Conservation (phyloP, 1,140 invertebrate genomes). For the Caerostris darwini region DNA sequence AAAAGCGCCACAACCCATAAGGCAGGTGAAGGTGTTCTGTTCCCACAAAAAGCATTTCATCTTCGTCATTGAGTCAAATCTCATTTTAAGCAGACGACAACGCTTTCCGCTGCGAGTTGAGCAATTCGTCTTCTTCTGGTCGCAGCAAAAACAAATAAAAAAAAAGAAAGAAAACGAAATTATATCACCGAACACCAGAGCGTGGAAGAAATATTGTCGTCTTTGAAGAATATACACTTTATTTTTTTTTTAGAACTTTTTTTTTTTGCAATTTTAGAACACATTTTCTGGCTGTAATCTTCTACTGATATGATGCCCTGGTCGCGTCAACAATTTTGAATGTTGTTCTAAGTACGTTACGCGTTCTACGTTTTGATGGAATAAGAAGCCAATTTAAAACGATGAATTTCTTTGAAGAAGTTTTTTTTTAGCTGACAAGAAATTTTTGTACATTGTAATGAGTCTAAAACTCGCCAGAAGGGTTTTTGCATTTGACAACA, state of each 20-base stretch:
- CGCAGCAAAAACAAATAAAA: not conserved
- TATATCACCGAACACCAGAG: conserved; percentile 2
- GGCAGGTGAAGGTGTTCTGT: conserved; percentile 2
- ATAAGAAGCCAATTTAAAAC: conserved; percentile 19
- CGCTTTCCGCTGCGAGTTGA: conserved; percentile 21
- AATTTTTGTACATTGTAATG: not conserved
- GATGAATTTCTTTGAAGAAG: not conserved
- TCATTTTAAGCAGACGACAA: conserved; percentile 37
- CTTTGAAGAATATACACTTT: not conserved
- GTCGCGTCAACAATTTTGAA: conserved; percentile 8
- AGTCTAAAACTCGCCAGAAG: not conserved
- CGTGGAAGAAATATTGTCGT: conserved; percentile 29
- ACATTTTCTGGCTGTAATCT: not conserved
- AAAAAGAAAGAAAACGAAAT: conserved; percentile 11
- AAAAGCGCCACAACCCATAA: not conserved
- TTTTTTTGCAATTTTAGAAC: conserved; percentile 4
- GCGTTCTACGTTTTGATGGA: not conserved
- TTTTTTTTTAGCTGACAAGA: not conserved
- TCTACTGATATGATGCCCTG: not conserved
- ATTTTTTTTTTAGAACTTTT: not conserved
- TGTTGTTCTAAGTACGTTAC: not conserved
- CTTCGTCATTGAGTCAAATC: conserved; percentile 46
- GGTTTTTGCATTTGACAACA: conserved; percentile 1
- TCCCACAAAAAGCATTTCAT: conserved; percentile 26
- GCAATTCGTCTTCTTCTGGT: conserved; percentile 44